These are phyloP conservation scores for Merluccius polli DNA, from an alignment of 2,797 vertebrate species.

Conservation along the genomic window DNA sequence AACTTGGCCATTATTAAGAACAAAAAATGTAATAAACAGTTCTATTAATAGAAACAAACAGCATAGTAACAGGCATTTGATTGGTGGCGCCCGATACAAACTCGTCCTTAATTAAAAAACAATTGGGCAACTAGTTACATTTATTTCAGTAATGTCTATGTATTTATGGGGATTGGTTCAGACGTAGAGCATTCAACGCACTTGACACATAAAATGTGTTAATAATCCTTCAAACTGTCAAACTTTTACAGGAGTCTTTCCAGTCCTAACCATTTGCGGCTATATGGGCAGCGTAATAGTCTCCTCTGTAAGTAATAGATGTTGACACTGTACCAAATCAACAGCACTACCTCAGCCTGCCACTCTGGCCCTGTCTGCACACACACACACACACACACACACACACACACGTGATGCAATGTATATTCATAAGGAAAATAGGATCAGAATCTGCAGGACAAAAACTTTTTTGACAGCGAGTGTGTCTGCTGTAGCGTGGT, in stretches of 20 bases:
- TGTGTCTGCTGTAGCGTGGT: not conserved
- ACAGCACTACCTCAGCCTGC: not conserved
- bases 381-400: not conserved
- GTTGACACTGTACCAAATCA: not conserved
- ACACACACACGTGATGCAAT: not conserved
- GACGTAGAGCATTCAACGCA: not conserved
- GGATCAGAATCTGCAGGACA: not conserved
- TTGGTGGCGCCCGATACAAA: too few relatives aligned
- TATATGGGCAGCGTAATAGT: not conserved
- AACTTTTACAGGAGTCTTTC: not conserved
- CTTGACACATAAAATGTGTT: not conserved
- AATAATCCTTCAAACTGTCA: not conserved
- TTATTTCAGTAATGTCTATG: too few relatives aligned
- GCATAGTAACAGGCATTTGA: too few relatives aligned
- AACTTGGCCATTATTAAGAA: too few relatives aligned
- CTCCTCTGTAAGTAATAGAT: not conserved
- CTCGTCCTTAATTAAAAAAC: too few relatives aligned
- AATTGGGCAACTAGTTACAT: too few relatives aligned
- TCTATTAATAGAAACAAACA: too few relatives aligned
- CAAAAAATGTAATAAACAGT: too few relatives aligned
- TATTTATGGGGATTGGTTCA: not conserved
- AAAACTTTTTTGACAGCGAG: slow-evolving; percentile 9
- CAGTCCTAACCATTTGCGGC: not conserved
- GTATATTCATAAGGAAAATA: slow-evolving; percentile 13
- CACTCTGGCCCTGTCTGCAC: not conserved